Base-by-base conservation (phyloP, 2,113 vertebrate species). In the Strigops habroptila region DNA sequence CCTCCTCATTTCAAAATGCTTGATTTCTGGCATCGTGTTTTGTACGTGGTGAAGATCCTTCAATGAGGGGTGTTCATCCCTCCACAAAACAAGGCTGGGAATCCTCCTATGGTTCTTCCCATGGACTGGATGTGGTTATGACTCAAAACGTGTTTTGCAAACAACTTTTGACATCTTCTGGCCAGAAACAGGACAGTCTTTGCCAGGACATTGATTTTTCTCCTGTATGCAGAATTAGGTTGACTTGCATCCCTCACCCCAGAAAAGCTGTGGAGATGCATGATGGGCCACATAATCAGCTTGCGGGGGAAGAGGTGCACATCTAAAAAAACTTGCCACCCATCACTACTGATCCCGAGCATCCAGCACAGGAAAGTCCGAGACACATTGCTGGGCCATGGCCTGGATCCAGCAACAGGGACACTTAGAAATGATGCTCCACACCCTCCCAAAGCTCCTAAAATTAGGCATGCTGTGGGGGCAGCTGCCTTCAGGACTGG, bases 71-170 rank as follows among this genome's bases (percentile, higher is more conserved):
- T 73, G 33, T 74, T 77, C 21, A 31, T 60, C 30, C 53, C 49
- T 78, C 65, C 4, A 19, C n/a, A 14, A 1, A 4, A 19, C 1
- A 3, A 91, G 23, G 30, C 51, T 1, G 1, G 25, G 18, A 46
- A 73, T 24, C 57, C n/a, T 24, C 57, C 57, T 0, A 0, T 44
- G 33, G 49, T 69, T 82, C 33, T 55, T 95, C 30, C 59, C 12
- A 30, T 64, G 65, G 28, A 43, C 4, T 16, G 10, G 11, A 68
- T 19, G 43, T 8, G 2, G 9, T 90, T 91, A 43, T 68, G n/a
- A 70, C 18, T 94, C 65, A 75, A 69, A 70, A 67, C 79, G 25
- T 8, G 5, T 85, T 93, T 62, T 59, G 49, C 78, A 78, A n/a
- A 63, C 30, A 19, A 67, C 22, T 75, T 88, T 82, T 82, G 52